A percentile compares a stretch with the other conserved stretches of the same genome.
Evolutionary conservation across 2,797 vertebrate species (phyloP).

Genomic region (Bovichtus variegatus): DNA sequence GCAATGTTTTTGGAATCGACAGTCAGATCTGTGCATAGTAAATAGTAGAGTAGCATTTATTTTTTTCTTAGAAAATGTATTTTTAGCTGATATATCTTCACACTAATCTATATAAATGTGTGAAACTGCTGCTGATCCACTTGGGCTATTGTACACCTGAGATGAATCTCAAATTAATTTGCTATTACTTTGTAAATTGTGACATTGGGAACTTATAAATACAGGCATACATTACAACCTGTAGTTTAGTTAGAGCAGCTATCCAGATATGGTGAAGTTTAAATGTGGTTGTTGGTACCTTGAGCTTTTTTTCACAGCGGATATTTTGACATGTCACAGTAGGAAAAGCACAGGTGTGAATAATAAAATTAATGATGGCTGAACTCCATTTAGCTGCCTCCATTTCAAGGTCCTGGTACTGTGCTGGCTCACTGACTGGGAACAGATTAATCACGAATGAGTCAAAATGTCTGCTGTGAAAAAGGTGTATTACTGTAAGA

Average conservation of each 20-base stretch:
- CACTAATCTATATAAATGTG: background rate
- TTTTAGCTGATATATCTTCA: background rate
- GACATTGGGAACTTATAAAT: background rate
- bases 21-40: background rate
- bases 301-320: background rate
- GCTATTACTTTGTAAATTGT: background rate
- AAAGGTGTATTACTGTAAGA: slow-evolving; percentile 10
- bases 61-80: background rate
- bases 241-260: background rate
- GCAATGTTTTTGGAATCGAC: background rate
- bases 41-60: background rate
- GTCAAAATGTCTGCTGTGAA: slow-evolving; percentile 28
- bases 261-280: background rate
- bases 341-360: slow-evolving; percentile 1
- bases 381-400: slow-evolving; percentile 8
- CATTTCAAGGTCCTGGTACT: background rate
- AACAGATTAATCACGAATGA: background rate
- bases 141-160: background rate
- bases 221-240: background rate
- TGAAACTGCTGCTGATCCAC: background rate
- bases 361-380: background rate
- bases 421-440: background rate
- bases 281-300: background rate
- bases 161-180: background rate
- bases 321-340: slow-evolving; percentile 8